Conservation (phyloP, 2,113 vertebrate species). For the Callaeas wilsoni region DNA sequence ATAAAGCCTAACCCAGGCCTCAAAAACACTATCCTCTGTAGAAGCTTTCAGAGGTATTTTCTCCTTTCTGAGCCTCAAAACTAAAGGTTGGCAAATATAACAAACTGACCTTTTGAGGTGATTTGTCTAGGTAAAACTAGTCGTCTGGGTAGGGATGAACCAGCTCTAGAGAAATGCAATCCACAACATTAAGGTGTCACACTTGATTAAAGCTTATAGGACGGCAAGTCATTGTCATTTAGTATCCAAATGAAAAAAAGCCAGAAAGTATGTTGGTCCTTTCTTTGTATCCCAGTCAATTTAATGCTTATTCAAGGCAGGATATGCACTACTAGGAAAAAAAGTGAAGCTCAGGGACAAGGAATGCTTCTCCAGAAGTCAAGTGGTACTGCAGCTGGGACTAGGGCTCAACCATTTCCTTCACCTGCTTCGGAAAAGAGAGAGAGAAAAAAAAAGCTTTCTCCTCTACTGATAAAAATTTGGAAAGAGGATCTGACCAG, state of each 20-base stretch:
- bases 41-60: not conserved
- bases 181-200: accelerated
- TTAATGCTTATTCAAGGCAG: not conserved
- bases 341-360: not conserved
- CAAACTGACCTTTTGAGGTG: not conserved
- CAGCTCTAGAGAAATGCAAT: not conserved
- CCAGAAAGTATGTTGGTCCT: not conserved
- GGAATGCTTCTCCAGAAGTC: not conserved
- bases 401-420: not conserved
- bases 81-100: not conserved
- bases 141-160: not conserved
- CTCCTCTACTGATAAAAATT: not conserved
- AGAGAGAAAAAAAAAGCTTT: not conserved
- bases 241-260: not conserved
- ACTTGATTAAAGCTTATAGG: not conserved
- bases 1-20: not conserved
- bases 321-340: not conserved
- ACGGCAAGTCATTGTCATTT: not conserved
- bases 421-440: not conserved
- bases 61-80: not conserved
- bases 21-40: not conserved
- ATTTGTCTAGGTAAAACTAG: not conserved
- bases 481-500: not conserved
- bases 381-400: not conserved
- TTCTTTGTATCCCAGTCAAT: not conserved